These are phyloP conservation scores for Phalanger gymnotis DNA, from an alignment of 2,797 vertebrate species.

Conservation along the genomic window DNA sequence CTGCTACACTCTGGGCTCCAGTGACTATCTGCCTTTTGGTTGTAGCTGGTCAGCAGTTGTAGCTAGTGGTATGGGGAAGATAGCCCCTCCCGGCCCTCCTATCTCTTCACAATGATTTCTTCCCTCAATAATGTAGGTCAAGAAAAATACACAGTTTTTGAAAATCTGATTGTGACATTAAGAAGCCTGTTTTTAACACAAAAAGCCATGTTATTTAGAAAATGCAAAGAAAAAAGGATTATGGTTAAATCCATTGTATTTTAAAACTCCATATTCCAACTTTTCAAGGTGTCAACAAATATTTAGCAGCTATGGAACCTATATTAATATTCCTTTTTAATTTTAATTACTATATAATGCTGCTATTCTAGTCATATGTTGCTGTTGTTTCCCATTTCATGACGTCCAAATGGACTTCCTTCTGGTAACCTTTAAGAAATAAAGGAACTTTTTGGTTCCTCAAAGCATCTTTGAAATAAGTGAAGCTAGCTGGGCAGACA, in stretches of 20 bases:
- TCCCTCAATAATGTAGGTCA: not conserved
- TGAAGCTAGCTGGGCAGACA: not conserved
- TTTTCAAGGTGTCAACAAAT: not conserved
- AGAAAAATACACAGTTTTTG: not conserved
- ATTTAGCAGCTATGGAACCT: not conserved
- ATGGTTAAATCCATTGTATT: not conserved
- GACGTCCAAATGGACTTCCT: not conserved
- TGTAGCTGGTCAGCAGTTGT: not conserved
- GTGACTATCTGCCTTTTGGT: not conserved
- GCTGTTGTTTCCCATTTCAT: not conserved
- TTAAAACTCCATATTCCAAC: not conserved
- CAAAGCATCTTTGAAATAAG: not conserved
- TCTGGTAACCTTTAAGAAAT: not conserved
- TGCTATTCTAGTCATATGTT: not conserved
- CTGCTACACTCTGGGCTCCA: not conserved
- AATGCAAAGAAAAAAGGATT: not conserved
- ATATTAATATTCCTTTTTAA: not conserved
- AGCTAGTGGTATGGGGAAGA: not conserved
- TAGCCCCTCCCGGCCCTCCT: not conserved
- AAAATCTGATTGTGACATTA: not conserved
- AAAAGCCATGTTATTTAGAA: not conserved
- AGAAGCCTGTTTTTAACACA: not conserved
- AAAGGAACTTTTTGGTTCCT: not conserved
- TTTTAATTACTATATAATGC: not conserved
- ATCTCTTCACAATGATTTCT: not conserved